Base-by-base conservation (phyloP, 2,113 vertebrate genomes). In the Heterocephalus glaber region DNA sequence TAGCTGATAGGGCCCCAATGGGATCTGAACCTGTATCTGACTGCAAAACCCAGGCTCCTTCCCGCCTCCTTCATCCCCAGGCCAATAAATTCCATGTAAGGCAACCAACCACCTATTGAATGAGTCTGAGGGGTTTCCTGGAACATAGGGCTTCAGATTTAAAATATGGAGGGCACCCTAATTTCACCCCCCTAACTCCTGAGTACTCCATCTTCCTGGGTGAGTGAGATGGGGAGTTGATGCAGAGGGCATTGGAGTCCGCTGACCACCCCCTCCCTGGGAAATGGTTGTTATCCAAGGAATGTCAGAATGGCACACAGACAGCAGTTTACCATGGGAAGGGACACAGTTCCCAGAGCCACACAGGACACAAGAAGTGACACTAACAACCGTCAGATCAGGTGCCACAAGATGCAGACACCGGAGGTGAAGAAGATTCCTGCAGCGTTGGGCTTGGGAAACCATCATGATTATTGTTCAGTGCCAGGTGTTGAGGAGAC, bases 381-480 rank as follows among this genome's bases (percentile, higher is more conserved):
- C 68, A 56, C 9, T 7, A 41, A 7, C 20, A 38, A 3, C 14
- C 49, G 0, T 1, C 4, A 14, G 30, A 65, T 47, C 44, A 20
- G 6, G 47, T 4, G 33, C 66, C 61, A 28, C 38, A 35, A 41
- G 30, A 68, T 19, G 38, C 47, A 17, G 30, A 17, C 30, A 22
- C 54, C 5, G 20, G 28, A 3, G 28, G 47, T 0, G 0, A 54
- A 90, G 54, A 61, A 66, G n/a, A 92, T 28, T 60, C 92, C 5
- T 11, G 35, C 8, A 20, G 3, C 44, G 17, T 19, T 52, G 33
- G 14, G 9, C 80, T 49, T 68, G 30, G 83, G 33, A 61, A 66
- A n/a, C 3, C 13, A 0, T 60, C 4, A 17, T 3, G 0, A 30
- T 10, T 86, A 16, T 30, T 38, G 26, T 3, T 74, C 10, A 1